Evolutionary conservation across 2,113 vertebrate genomes (phyloP), one percentile per base, ranked within the genome.

Genomic region (Channa maculata): DNA sequence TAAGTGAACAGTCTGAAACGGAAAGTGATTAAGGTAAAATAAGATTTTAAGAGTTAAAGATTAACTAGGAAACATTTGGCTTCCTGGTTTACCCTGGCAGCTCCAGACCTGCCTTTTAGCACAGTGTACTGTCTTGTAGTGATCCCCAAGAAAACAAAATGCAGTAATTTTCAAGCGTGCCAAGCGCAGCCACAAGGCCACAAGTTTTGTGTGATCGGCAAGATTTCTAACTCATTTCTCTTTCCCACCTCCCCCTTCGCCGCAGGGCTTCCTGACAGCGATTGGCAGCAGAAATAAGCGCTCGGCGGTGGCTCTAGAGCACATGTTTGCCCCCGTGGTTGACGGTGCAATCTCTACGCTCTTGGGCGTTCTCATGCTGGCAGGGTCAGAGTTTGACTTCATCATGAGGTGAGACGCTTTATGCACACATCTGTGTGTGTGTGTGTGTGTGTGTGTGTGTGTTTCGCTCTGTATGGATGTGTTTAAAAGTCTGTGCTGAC

Each of bases 321-420:
- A 98, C 83, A 96, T 99, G 97, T 99, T 99, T 63, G 97, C 98
- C 0, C 98, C 98, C 0, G 97, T 99, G 67, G 90, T 99, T 62
- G 97, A 99, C 13, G 98, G 98, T 1, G 98, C 97, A 0, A 96
- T 99, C 72, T 99, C 97, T 70, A 99, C 97, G 0, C 93, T 99
- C 43, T 92, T 99, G 64, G 97, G 98, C 8, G 97, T 99, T 24
- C 92, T 99, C 74, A 99, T 99, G 98, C 95, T 99, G 33, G 98
- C 98, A 6, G 98, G 97, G 14, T 99, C 98, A 0, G 98, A 99
- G 86, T 99, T 99, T 75, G 98, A 99, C 90, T 99, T 99, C 89
- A 99, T 99, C 88, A 97, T 99, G 94, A 97, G 97, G 98, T 99
- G 95, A 95, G 92, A 73, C 0, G n/a, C 58, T 58, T 46, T 58